Base-by-base conservation (phyloP, 2,888 invertebrate species). In the Cryptophagus acutangulus region DNA sequence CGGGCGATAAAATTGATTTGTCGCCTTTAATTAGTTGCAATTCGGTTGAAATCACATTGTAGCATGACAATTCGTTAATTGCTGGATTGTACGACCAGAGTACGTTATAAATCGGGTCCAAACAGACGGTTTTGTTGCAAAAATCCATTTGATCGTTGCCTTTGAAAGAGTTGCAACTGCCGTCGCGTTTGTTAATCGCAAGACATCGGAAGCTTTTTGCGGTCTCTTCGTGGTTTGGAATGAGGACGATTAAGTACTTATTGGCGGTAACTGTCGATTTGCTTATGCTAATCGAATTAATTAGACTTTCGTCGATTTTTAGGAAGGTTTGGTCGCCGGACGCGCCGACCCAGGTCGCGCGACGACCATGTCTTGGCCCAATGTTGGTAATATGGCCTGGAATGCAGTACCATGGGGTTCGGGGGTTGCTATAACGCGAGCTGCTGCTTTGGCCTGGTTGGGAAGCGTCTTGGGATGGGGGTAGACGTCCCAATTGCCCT, bases 281-380 rank as follows among this genome's bases (percentile, higher is more conserved):
- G 31, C 87, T 81, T 41, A 96, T 75, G 59, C 87, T 89, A 51
- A 89, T 84, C 0, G 90, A 85, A 66, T 93, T 94, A 48, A 96
- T 89, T n/a, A 93, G 74, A 2, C 86, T 84, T 67, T 95, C 93
- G 52, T 94, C 92, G 38, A 94, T 82, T 67, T 89, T 89, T 34
- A 95, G 76, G 63, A 89, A 93, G 1, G 96, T 97, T 70, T 92
- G 90, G 72, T 97, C 96, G 0, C 92, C 94, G n/a, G 90, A 88
- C 2, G 95, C 94, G 1, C 89, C 87, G 10, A 96, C 79, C 92
- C 93, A 94, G 0, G 90, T 89, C 0, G 92, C 96, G 57, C 87
- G 79, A 52, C 91, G 81, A 0, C 93, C 88, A 71, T 84, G 82
- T 41, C 84, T 81, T 0, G 89, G 84, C 0, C 96, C 96, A 30